phyloP scores from a whole-genome alignment of 2,113 vertebrate species.

The Poeciliopsis occidentalis region DNA sequence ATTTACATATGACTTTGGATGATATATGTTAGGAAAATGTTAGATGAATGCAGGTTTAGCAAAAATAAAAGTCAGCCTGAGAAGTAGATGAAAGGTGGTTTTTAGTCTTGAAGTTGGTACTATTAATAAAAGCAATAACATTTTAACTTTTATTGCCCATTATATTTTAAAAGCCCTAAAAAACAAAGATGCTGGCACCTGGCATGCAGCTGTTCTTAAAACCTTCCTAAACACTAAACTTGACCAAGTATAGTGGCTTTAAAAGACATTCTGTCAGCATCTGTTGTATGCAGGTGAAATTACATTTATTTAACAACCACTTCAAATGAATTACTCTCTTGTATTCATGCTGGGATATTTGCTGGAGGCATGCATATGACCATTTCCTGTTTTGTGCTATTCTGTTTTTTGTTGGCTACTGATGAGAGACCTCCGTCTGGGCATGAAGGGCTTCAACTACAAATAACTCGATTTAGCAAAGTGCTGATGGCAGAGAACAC shows the following conservation, averaged over 20 bases:
- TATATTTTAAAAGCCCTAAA: slow-evolving; percentile 37
- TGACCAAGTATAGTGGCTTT: neutral
- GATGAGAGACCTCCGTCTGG: slow-evolving; percentile 13
- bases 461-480: slow-evolving; percentile 16
- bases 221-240: slow-evolving; percentile 1
- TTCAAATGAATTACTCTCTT: neutral
- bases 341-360: slow-evolving; percentile 7
- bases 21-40: too few relatives aligned
- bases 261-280: neutral
- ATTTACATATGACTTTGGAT: too few relatives aligned
- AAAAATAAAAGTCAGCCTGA: too few relatives aligned
- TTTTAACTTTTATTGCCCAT: slow-evolving; percentile 24
- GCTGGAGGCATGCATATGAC: slow-evolving; percentile 3
- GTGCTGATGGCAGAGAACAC: neutral
- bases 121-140: neutral
- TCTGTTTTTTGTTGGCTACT: slow-evolving; percentile 21
- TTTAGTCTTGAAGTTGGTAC: too few relatives aligned
- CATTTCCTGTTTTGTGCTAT: slow-evolving; percentile 10
- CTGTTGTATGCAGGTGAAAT: slow-evolving; percentile 1
- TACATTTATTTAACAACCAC: neutral
- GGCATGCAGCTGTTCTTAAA: slow-evolving; percentile 5
- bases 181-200: slow-evolving; percentile 15
- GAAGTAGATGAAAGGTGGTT: too few relatives aligned
- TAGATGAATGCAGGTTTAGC: too few relatives aligned
- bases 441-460: neutral